Evolutionary conservation across 2,888 invertebrate genomes (phyloP), one percentile per base, ranked within the genome.

Genomic region (Lepidochrysops patricia): DNA sequence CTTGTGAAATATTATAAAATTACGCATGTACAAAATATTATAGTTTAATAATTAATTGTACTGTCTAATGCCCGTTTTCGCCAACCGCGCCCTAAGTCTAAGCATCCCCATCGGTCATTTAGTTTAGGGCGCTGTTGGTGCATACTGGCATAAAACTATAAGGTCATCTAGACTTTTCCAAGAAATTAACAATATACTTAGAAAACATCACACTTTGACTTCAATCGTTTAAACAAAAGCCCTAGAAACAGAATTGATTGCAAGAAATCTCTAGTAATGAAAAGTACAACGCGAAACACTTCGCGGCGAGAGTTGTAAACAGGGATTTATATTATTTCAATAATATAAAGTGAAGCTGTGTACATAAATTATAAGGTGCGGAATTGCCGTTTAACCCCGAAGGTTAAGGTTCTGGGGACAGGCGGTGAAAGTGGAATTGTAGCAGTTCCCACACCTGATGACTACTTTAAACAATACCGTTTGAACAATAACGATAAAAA

Each of bases 391-490:
- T 58, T 58, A 58, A 58, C 58, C 58, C 23, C 49, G 25, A 13
- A 58, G 58, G 58, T 58, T 49, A 58, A 50, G 58, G 58, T 26
- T 58, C 13, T 58, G 15, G 49, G 59, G 37, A 62, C 50, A 57
- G 35, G 56, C 23, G 57, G 62, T 60, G 62, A 62, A 62, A 62
- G 62, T 57, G 34, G 50, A 60, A 62, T 62, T 57, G 60, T 60
- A 62, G 52, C 59, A 57, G 19, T 62, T 62, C 60, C 62, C 62
- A 62, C 60, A 62, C 57, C 57, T 59, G 34, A 58, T 48, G 57
- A 48, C 27, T 13, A 34, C 35, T 34, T 26, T 15, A 60, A 25
- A 26, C 37, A 23, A 19, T 15, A n/a, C n/a, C n/a, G n/a, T n/a
- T n/a, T n/a, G n/a, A n/a, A n/a, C n/a, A n/a, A n/a, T n/a, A n/a